phyloP scores from a whole-genome alignment of 1,140 invertebrate genomes.

The Colletes gigas region DNA sequence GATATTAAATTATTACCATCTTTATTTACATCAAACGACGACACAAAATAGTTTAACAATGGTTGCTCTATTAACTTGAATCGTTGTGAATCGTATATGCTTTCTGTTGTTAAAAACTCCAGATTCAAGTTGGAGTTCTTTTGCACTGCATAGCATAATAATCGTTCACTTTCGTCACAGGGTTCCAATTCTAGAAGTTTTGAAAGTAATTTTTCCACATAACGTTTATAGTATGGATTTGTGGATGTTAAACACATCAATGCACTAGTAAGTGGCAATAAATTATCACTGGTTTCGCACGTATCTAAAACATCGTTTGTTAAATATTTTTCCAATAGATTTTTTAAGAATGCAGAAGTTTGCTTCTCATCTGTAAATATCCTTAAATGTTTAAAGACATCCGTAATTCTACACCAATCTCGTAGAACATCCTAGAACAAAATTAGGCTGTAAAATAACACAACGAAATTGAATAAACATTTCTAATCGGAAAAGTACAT shows the following conservation, averaged over 20 bases:
- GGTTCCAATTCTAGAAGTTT: constrained; percentile 58
- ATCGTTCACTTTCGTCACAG: constrained; percentile 54
- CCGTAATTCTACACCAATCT: constrained; percentile 52
- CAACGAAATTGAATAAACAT: neutral
- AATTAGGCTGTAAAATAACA: constrained; percentile 8
- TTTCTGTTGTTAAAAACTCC: constrained; percentile 60
- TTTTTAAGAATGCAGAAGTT: constrained; percentile 44
- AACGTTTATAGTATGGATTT: constrained; percentile 37
- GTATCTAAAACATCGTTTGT: constrained; percentile 51
- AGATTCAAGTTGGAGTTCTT: constrained; percentile 54
- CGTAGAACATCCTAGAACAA: constrained; percentile 61
- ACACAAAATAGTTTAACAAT: constrained; percentile 64
- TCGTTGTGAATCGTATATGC: constrained; percentile 64
- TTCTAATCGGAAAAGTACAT: constrained; percentile 46
- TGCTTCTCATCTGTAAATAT: constrained; percentile 53
- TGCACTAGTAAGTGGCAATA: constrained; percentile 60
- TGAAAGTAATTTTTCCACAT: constrained; percentile 56
- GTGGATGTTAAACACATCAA: constrained; percentile 49
- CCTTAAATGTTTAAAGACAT: constrained; percentile 46
- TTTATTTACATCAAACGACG: constrained; percentile 39
- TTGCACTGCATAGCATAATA: constrained; percentile 59
- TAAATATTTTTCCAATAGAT: constrained; percentile 68
- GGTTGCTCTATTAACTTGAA: constrained; percentile 70
- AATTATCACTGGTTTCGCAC: constrained; percentile 32
- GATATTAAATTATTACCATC: too few species aligned